A percentile compares a stretch with the other conserved stretches of the same genome.
Evolutionary conservation across 1,140 invertebrate genomes (phyloP).

Genomic region (Myzus persicae): DNA sequence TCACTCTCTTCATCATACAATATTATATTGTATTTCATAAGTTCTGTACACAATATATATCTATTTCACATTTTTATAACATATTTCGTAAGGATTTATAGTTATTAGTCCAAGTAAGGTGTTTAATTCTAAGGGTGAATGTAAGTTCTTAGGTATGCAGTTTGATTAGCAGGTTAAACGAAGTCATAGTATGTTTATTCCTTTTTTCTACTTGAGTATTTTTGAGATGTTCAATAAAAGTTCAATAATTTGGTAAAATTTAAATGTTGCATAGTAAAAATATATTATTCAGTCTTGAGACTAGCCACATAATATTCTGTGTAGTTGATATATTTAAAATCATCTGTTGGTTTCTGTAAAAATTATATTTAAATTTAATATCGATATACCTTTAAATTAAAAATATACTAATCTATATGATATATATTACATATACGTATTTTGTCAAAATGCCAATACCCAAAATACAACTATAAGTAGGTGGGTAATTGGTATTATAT

Average conservation of each 20-base stretch:
- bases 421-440: too few species aligned
- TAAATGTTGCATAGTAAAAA: background rate
- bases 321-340: too few species aligned
- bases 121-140: background rate
- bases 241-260: background rate
- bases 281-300: background rate
- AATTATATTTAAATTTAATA: too few species aligned
- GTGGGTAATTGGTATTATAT: too few species aligned
- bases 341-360: too few species aligned
- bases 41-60: background rate
- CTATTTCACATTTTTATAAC: background rate
- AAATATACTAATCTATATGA: too few species aligned
- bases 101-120: background rate
- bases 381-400: too few species aligned
- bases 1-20: background rate
- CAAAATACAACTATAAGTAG: too few species aligned
- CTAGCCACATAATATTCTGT: too few species aligned
- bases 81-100: background rate
- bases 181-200: background rate
- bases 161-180: background rate
- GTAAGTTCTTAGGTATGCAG: background rate
- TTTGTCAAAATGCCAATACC: too few species aligned
- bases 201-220: background rate
- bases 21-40: background rate
- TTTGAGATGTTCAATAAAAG: background rate